These are phyloP conservation scores for Galeruca laticollis DNA, from an alignment of 2,888 invertebrate species.

Conservation along the genomic window DNA sequence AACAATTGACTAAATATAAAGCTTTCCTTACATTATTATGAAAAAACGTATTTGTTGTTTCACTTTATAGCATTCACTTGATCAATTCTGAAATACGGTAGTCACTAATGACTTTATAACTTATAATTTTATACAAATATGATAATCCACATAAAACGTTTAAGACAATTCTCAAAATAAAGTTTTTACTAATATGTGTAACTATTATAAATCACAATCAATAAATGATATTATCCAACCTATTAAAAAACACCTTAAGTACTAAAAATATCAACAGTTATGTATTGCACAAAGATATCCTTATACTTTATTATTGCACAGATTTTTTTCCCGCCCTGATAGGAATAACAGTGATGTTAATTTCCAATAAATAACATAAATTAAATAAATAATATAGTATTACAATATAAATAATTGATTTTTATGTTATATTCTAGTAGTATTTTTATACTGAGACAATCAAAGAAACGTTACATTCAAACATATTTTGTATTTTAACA, in stretches of 20 bases:
- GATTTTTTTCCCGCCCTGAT: slow-evolving; percentile 50
- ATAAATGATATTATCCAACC: slow-evolving; percentile 1
- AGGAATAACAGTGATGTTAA: slow-evolving; percentile 42
- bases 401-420: slow-evolving; percentile 35
- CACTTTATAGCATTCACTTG: too few species aligned
- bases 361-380: slow-evolving; percentile 48
- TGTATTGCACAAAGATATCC: slow-evolving; percentile 49
- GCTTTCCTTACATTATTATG: too few species aligned
- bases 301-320: slow-evolving; percentile 52
- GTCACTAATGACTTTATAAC: too few species aligned
- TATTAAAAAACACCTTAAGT: slow-evolving; percentile 22
- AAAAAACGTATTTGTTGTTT: too few species aligned
- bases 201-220: slow-evolving; percentile 10
- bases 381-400: slow-evolving; percentile 46
- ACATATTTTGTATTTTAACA: too few species aligned
- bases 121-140: too few species aligned
- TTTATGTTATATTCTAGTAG: slow-evolving; percentile 29
- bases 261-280: slow-evolving; percentile 53
- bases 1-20: too few species aligned
- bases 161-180: background rate
- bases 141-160: background rate
- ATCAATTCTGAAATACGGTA: too few species aligned
- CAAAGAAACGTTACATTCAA: too few species aligned
- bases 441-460: slow-evolving; percentile 18
- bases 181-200: background rate